phyloP scores from a whole-genome alignment of 2,888 invertebrate genomes.

The Mimumesa dahlbomi region DNA sequence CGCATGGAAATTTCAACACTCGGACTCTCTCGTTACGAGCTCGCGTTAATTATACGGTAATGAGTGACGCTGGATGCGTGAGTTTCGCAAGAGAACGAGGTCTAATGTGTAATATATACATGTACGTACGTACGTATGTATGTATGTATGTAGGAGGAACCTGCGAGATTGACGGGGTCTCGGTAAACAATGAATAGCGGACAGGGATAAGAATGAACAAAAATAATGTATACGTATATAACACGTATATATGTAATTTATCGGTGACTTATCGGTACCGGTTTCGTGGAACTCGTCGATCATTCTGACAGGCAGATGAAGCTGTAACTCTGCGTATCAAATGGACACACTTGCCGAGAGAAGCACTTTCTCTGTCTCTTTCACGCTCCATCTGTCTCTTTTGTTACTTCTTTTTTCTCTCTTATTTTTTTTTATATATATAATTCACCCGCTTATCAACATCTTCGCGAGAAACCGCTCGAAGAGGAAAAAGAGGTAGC shows the following conservation, averaged over 20 bases:
- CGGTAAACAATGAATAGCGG: conserved; percentile 50
- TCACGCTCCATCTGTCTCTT: background rate
- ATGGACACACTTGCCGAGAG: too few relatives aligned
- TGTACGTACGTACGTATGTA: too few relatives aligned
- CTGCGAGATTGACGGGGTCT: conserved; percentile 8
- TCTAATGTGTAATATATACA: conserved; percentile 17
- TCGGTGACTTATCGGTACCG: conserved; percentile 53
- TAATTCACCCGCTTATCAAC: conserved; percentile 12
- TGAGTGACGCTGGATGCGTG: conserved; percentile 28
- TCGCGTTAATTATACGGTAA: conserved; percentile 54
- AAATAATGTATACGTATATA: too few relatives aligned
- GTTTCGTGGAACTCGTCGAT: conserved; percentile 61
- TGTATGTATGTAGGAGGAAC: too few relatives aligned
- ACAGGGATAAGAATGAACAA: conserved; percentile 36
- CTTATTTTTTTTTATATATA: too few relatives aligned
- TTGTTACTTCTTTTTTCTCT: too few relatives aligned
- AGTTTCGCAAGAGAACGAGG: conserved; percentile 43
- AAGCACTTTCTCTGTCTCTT: too few relatives aligned
- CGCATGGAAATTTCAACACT: conserved; percentile 49
- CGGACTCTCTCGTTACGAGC: conserved; percentile 35
- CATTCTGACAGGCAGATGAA: conserved; percentile 38
- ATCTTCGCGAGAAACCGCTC: conserved; percentile 7
- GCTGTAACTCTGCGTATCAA: too few relatives aligned
- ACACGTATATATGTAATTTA: too few relatives aligned
- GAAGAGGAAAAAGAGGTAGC: background rate